Evolutionary conservation across 1,140 invertebrate genomes (phyloP).

Genomic region (Thrips palmi): DNA sequence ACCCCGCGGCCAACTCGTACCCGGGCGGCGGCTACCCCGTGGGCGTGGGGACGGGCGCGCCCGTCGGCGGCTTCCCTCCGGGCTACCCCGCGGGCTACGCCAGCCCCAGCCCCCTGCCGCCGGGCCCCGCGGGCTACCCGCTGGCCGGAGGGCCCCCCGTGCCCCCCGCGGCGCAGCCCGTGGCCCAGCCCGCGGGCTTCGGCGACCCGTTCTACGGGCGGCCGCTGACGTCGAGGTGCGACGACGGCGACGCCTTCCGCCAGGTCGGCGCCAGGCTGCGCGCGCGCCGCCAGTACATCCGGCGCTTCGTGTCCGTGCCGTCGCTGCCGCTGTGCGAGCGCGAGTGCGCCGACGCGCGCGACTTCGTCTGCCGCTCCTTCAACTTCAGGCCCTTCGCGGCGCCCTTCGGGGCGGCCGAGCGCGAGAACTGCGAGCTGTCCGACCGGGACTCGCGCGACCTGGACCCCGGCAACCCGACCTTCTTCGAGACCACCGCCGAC

Average conservation of each 20-base stretch:
- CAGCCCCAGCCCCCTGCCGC: slow-evolving; percentile 17
- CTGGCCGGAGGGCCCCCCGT: slow-evolving; percentile 9
- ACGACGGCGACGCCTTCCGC: slow-evolving; percentile 52
- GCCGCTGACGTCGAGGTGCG: slow-evolving; percentile 37
- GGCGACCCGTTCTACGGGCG: too few relatives aligned
- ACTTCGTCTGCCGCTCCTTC: slow-evolving; percentile 75
- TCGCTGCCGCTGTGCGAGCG: slow-evolving; percentile 58
- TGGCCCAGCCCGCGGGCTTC: slow-evolving; percentile 15
- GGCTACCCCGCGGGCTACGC: slow-evolving; percentile 17
- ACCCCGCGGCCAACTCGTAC: slow-evolving; percentile 3
- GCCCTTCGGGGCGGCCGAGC: slow-evolving; percentile 42
- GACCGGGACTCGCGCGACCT: slow-evolving; percentile 67
- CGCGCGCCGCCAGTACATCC: slow-evolving; percentile 57
- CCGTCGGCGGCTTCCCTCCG: slow-evolving; percentile 21
- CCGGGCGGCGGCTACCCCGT: slow-evolving; percentile 17
- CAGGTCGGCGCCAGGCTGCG: slow-evolving; percentile 48
- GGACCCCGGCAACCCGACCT: slow-evolving; percentile 63
- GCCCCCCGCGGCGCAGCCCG: slow-evolving; percentile 12
- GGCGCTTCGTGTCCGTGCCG: slow-evolving; percentile 49
- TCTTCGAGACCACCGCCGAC: slow-evolving; percentile 64
- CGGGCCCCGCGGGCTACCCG: slow-evolving; percentile 4
- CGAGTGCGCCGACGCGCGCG: slow-evolving; percentile 61
- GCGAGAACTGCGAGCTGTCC: slow-evolving; percentile 77
- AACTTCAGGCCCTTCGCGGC: slow-evolving; percentile 51
- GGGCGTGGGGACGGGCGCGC: slow-evolving; percentile 19